Evolutionary conservation across 2,888 invertebrate species (phyloP).

Genomic region (Drosophila anomelani): DNA sequence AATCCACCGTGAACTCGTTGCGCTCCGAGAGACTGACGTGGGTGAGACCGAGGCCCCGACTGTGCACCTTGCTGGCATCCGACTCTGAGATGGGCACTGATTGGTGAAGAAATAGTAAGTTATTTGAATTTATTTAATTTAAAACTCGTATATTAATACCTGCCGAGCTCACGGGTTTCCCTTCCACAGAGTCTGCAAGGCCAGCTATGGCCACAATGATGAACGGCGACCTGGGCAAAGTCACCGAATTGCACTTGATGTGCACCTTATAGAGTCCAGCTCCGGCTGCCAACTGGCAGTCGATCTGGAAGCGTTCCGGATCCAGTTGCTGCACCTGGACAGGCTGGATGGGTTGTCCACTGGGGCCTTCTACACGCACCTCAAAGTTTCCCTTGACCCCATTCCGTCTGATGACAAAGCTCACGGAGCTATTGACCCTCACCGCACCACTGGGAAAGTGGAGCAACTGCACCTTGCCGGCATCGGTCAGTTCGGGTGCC

Average conservation of each 20-base stretch:
- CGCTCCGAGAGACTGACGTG: slow-evolving; percentile 78
- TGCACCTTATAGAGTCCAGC: slow-evolving; percentile 82
- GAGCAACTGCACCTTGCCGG: slow-evolving; percentile 79
- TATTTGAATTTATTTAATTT: background rate
- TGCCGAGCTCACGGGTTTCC: background rate
- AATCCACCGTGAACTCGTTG: slow-evolving; percentile 83
- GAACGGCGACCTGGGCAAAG: slow-evolving; percentile 80
- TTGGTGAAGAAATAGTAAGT: background rate
- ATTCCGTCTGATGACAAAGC: slow-evolving; percentile 81
- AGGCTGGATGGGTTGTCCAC: slow-evolving; percentile 66
- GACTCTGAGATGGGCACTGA: slow-evolving; percentile 78
- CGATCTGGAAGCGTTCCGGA: slow-evolving; percentile 80
- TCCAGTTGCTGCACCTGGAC: slow-evolving; percentile 76
- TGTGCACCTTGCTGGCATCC: slow-evolving; percentile 79
- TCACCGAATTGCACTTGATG: slow-evolving; percentile 82
- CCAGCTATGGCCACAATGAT: slow-evolving; percentile 82
- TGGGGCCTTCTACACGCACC: slow-evolving; percentile 82
- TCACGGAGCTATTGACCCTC: slow-evolving; percentile 68
- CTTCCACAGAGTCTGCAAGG: slow-evolving; percentile 3
- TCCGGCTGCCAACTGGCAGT: slow-evolving; percentile 64
- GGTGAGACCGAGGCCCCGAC: slow-evolving; percentile 79
- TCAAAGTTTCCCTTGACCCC: slow-evolving; percentile 84
- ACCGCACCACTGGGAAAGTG: slow-evolving; percentile 83
- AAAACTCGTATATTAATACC: background rate
- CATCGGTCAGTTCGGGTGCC: slow-evolving; percentile 82